Evolutionary conservation across 1,140 invertebrate genomes (phyloP).

Genomic region (Drosophila erecta): DNA sequence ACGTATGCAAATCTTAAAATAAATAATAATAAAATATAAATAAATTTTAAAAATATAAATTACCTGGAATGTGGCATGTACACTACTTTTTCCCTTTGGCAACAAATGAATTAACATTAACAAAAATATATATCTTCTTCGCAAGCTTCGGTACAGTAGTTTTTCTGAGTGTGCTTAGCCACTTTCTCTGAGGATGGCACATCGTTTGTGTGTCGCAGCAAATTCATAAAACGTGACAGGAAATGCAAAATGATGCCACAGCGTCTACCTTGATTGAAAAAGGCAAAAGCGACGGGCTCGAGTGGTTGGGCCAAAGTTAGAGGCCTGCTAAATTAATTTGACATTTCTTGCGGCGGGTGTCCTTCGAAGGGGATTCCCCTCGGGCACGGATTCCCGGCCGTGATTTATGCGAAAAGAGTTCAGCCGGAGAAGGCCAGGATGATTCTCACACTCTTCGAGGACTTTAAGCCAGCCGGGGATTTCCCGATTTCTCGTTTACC

Average conservation of each 20-base stretch:
- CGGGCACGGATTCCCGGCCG: conserved; percentile 29
- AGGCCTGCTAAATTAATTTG: conserved; percentile 76
- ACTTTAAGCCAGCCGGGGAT: conserved; percentile 12
- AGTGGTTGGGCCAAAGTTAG: conserved; percentile 53
- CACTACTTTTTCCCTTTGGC: too few relatives aligned
- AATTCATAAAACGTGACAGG: conserved; percentile 81
- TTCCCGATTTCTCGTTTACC: conserved; percentile 3
- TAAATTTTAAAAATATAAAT: too few relatives aligned
- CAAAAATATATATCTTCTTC: too few relatives aligned
- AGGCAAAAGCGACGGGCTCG: conserved; percentile 53
- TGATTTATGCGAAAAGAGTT: conserved; percentile 79
- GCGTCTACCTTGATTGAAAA: conserved; percentile 77
- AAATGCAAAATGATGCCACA: conserved; percentile 57
- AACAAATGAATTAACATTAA: too few relatives aligned
- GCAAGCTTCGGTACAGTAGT: too few relatives aligned
- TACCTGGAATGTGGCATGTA: too few relatives aligned
- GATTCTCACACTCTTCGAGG: conserved; percentile 28
- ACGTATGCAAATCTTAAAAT: too few relatives aligned
- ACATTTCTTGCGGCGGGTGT: conserved; percentile 70
- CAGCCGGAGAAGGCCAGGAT: conserved; percentile 8
- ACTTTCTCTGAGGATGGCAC: conserved; percentile 24
- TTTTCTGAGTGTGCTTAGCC: conserved; percentile 9
- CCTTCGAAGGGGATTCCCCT: conserved; percentile 28
- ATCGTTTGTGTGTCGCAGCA: conserved; percentile 52
- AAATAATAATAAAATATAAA: too few relatives aligned